A percentile compares a stretch with the other conserved stretches of the same genome.
These are phyloP conservation scores for Hirundo rustica DNA, from an alignment of 2,797 vertebrate species.

Conservation along the genomic window DNA sequence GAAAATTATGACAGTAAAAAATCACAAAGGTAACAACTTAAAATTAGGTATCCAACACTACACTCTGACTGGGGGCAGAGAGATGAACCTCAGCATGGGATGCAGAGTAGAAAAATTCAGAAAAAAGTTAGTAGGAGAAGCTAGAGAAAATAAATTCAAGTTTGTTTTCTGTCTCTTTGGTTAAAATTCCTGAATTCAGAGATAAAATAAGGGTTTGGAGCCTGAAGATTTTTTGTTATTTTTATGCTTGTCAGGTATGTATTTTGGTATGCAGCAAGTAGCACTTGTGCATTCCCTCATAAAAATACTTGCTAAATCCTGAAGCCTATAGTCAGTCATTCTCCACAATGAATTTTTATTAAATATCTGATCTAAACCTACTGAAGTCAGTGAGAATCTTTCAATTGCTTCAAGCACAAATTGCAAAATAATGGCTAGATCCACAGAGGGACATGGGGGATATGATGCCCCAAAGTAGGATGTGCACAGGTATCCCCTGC, in stretches of 20 bases:
- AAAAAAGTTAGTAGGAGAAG: background rate
- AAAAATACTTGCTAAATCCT: background rate
- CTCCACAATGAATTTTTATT: background rate
- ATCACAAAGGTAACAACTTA: background rate
- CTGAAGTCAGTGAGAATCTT: background rate
- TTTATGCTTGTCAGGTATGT: background rate
- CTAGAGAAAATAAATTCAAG: background rate
- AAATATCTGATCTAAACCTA: background rate
- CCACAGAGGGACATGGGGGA: fast-evolving
- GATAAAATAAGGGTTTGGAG: background rate
- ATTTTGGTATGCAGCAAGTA: background rate
- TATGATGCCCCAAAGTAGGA: background rate
- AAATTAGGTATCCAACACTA: background rate
- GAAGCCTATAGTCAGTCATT: background rate
- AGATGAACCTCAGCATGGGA: background rate
- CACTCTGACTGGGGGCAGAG: background rate
- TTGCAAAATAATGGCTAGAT: background rate
- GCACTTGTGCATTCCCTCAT: background rate
- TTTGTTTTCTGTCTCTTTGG: background rate
- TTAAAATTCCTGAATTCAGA: background rate
- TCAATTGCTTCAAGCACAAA: background rate
- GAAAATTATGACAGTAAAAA: background rate
- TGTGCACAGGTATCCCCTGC: background rate
- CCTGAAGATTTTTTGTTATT: background rate
- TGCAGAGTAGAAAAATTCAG: background rate